These are phyloP conservation scores for Antheraea pernyi DNA, from an alignment of 1,140 invertebrate species.

Conservation along the genomic window DNA sequence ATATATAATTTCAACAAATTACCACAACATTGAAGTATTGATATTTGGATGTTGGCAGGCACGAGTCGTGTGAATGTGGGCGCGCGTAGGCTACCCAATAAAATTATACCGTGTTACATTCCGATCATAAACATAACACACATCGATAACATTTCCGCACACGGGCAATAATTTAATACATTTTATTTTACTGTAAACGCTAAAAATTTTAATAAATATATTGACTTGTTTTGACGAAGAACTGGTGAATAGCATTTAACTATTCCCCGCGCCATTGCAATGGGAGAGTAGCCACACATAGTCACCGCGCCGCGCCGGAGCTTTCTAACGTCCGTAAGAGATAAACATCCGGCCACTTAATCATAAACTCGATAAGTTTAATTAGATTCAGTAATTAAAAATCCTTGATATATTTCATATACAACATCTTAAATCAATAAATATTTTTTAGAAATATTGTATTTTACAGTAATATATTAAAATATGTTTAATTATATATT, in stretches of 20 bases:
- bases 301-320: constrained; percentile 40
- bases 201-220: constrained; percentile 43
- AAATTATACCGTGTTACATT: constrained; percentile 29
- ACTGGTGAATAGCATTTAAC: constrained; percentile 41
- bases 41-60: neutral
- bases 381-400: constrained; percentile 17
- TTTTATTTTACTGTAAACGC: constrained; percentile 37
- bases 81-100: constrained; percentile 16
- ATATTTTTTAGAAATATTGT: neutral
- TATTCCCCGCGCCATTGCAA: constrained; percentile 32
- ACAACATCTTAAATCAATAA: neutral
- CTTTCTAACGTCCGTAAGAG: constrained; percentile 62
- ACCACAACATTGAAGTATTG: neutral
- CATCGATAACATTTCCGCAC: constrained; percentile 41
- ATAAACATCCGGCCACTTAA: constrained; percentile 62
- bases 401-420: neutral
- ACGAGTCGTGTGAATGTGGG: constrained; percentile 23
- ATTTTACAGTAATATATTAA: neutral
- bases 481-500: neutral
- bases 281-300: constrained; percentile 30
- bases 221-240: constrained; percentile 45
- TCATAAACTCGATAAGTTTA: constrained; percentile 21
- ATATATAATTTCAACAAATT: neutral
- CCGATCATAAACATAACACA: constrained; percentile 36
- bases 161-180: constrained; percentile 42